phyloP scores from a whole-genome alignment of 2,113 vertebrate species.

The Oceanodroma tethys region DNA sequence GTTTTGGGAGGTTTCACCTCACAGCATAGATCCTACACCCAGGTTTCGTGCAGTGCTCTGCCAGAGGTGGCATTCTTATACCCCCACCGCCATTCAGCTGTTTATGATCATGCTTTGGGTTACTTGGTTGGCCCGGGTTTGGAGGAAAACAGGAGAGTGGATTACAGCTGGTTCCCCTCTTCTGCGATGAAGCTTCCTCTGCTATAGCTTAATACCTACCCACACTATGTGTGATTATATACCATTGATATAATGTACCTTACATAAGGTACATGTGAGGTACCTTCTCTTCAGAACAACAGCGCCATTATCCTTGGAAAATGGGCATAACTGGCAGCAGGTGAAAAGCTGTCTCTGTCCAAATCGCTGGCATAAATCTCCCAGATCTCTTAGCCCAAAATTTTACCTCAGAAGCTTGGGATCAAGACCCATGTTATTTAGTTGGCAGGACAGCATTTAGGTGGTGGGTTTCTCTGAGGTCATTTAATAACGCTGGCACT shows the following conservation, averaged over 20 bases:
- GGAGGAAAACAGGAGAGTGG: background rate
- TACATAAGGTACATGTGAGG: background rate
- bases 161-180: background rate
- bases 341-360: background rate
- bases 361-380: background rate
- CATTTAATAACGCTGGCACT: background rate
- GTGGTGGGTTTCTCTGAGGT: background rate
- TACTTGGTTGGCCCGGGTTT: background rate
- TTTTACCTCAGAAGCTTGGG: background rate
- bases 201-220: background rate
- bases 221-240: background rate
- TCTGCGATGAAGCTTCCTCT: background rate
- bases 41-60: background rate
- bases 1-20: background rate
- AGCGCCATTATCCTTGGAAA: background rate
- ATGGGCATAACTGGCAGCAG: background rate
- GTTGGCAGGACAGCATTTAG: background rate
- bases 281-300: background rate
- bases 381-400: background rate
- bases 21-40: background rate
- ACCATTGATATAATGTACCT: background rate
- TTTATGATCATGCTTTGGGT: background rate
- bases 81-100: background rate
- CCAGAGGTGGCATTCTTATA: background rate
- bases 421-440: background rate